These are phyloP conservation scores for Lanius collurio DNA, from an alignment of 2,113 vertebrate species.

Conservation along the genomic window DNA sequence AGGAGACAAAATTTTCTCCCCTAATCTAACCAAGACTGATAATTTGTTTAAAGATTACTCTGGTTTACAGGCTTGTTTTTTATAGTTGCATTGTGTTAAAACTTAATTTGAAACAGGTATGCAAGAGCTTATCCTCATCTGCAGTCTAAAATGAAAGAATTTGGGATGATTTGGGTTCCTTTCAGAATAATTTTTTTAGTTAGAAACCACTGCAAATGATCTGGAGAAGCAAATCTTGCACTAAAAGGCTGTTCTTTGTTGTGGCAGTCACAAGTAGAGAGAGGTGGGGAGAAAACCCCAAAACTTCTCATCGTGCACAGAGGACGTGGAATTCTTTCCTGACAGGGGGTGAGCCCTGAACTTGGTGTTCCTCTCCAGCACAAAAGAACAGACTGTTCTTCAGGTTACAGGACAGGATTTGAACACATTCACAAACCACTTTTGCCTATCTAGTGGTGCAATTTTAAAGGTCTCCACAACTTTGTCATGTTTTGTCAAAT, in stretches of 20 bases:
- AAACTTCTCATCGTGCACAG: not conserved
- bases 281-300: not conserved
- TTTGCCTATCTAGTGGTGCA: not conserved
- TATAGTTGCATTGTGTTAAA: not conserved
- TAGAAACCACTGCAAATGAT: not conserved
- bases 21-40: not conserved
- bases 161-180: not conserved
- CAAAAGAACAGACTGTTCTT: not conserved
- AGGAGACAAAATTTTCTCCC: not conserved
- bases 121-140: not conserved
- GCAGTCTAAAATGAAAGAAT: not conserved
- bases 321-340: not conserved
- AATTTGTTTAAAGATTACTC: not conserved
- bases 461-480: not conserved
- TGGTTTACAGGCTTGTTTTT: not conserved
- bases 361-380: not conserved
- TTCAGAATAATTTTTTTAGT: not conserved
- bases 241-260: not conserved
- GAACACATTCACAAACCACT: not conserved
- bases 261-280: not conserved
- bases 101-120: not conserved
- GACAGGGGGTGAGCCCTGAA: not conserved
- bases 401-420: not conserved
- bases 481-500: not conserved
- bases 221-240: not conserved